phyloP scores from a whole-genome alignment of 2,113 vertebrate species.

The Megaceryle maxima region DNA sequence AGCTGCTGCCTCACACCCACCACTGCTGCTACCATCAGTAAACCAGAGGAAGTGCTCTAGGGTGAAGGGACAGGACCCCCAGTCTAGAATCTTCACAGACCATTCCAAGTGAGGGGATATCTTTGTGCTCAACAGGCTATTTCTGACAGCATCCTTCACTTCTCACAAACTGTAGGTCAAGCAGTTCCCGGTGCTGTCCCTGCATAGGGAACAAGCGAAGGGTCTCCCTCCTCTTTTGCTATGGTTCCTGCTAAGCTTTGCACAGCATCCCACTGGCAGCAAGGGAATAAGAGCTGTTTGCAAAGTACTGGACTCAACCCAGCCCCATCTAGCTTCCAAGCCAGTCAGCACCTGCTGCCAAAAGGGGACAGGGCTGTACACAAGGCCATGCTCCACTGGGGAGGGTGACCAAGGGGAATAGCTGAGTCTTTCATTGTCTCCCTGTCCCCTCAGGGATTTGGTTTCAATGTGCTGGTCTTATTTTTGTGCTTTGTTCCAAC shows the following conservation, averaged over 20 bases:
- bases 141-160: neutral
- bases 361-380: neutral
- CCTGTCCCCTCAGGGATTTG: neutral
- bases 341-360: neutral
- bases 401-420: neutral
- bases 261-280: neutral
- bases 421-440: neutral
- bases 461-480: neutral
- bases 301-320: neutral
- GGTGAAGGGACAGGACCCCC: neutral
- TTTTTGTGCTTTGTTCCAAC: conserved; percentile 54
- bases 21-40: neutral
- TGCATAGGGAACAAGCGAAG: neutral
- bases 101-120: neutral
- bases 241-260: neutral
- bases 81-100: neutral
- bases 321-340: neutral
- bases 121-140: neutral
- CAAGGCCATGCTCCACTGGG: neutral
- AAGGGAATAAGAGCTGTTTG: neutral
- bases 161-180: neutral
- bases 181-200: neutral
- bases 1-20: neutral
- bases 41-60: neutral
- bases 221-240: neutral